Evolutionary conservation across 2,797 vertebrate species (phyloP).

Genomic region (Mus caroli): DNA sequence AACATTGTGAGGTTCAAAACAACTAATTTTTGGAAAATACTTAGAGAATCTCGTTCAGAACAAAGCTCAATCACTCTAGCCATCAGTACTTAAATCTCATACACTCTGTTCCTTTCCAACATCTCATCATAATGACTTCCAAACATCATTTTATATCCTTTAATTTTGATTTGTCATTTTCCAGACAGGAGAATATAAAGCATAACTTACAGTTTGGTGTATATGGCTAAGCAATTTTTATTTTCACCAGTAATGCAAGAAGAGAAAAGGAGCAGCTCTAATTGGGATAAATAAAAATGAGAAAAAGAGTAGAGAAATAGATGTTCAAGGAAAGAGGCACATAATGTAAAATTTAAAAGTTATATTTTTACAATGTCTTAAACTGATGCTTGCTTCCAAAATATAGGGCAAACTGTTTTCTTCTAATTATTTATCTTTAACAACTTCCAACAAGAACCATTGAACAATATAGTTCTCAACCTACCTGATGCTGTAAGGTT

Average conservation of each 20-base stretch:
- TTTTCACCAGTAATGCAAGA: not conserved
- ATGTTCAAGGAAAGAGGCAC: not conserved
- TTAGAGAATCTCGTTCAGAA: not conserved
- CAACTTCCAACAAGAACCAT: too few relatives aligned
- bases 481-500: not conserved
- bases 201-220: not conserved
- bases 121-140: not conserved
- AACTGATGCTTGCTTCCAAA: not conserved
- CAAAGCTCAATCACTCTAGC: not conserved
- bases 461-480: not conserved
- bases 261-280: not conserved
- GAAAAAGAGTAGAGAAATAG: not conserved
- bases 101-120: not conserved
- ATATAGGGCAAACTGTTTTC: not conserved
- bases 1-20: not conserved
- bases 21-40: constrained; percentile 15
- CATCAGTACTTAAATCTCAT: not conserved
- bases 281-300: not conserved
- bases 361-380: not conserved
- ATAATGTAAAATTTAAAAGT: not conserved
- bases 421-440: not conserved
- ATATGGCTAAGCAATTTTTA: not conserved
- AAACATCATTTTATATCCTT: not conserved
- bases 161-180: not conserved
- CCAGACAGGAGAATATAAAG: not conserved